Base-by-base conservation (phyloP, 2,888 invertebrate species). In the Uloborus plumipes region DNA sequence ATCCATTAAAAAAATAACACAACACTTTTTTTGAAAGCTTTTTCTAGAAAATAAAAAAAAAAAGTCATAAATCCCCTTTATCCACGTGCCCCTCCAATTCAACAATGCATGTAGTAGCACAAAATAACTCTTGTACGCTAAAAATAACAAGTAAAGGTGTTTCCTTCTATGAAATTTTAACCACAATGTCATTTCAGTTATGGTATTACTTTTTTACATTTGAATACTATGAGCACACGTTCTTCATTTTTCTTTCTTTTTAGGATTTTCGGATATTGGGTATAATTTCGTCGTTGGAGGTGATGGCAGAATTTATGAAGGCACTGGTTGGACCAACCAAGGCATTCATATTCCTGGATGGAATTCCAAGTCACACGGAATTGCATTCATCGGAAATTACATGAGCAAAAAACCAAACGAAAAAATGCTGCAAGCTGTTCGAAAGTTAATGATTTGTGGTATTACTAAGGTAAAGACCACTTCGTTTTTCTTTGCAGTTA, bases 271-370 rank as follows among this genome's bases (percentile, higher is more conserved):
- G 15, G 77, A 83, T 15, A 76, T 83, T 20, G 77, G 77, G 1
- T 88, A 88, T 84, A 88, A 86, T 77, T 88, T 87, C 67, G 84
- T 88, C 16, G 85, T 88, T 31, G 88, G 88, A 0, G 87, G 87
- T n/a, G 88, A 88, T 69, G 88, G 88, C 0, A 67, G 84, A 7
- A 88, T 87, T 14, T 88, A 87, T 81, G 87, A 87, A 70, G 88
- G 86, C 0, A 85, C 87, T 15, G 87, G 87, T 7, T 88, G 88
- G 88, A 85, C 86, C 55, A 61, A 84, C 20, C 85, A 87, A 11
- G 88, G 88, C 0, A 86, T 87, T 14, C 88, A 88, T 72, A 88
- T 88, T 16, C 65, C 70, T 6, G 76, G 66, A n/a, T 82, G 69
- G 69, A 82, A 82, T 49, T n/a, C 59, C 0, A 76, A 76, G 55